Percentiles rank a stretch among this genome's conserved stretches.
phyloP scores from a whole-genome alignment of 2,797 vertebrate genomes.

The Nannoperca australis region DNA sequence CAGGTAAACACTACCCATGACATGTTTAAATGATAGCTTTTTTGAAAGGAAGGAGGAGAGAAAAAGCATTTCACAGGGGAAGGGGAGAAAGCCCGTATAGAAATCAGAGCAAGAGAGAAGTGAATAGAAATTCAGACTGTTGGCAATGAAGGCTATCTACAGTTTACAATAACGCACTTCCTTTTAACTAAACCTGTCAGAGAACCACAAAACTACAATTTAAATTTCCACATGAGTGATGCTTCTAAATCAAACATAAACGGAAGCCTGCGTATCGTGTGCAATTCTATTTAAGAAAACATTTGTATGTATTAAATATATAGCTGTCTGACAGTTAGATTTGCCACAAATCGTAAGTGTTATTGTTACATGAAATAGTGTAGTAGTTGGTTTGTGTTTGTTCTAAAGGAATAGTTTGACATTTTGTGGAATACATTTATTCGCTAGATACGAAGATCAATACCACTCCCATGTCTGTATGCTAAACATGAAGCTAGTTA shows the following conservation, averaged over 20 bases:
- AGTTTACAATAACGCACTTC: slow-evolving; percentile 35
- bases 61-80: slow-evolving; percentile 53
- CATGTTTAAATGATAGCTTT: slow-evolving; percentile 83
- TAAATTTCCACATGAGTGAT: slow-evolving; percentile 29
- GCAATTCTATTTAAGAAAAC: slow-evolving; percentile 8
- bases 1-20: slow-evolving; percentile 86
- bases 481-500: background rate
- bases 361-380: background rate
- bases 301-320: slow-evolving; percentile 4
- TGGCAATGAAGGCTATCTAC: slow-evolving; percentile 44
- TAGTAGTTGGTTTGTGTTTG: background rate
- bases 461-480: background rate
- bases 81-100: slow-evolving; percentile 51
- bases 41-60: slow-evolving; percentile 41
- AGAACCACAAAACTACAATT: slow-evolving; percentile 31
- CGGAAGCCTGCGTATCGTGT: background rate
- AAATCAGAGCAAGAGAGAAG: slow-evolving; percentile 49
- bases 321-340: background rate
- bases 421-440: background rate
- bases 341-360: background rate
- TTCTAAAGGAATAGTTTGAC: background rate
- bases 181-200: slow-evolving; percentile 48
- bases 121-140: slow-evolving; percentile 35
- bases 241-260: slow-evolving; percentile 19
- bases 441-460: background rate